Evolutionary conservation across 2,888 invertebrate genomes (phyloP).

Genomic region (Ophion obscuratus): DNA sequence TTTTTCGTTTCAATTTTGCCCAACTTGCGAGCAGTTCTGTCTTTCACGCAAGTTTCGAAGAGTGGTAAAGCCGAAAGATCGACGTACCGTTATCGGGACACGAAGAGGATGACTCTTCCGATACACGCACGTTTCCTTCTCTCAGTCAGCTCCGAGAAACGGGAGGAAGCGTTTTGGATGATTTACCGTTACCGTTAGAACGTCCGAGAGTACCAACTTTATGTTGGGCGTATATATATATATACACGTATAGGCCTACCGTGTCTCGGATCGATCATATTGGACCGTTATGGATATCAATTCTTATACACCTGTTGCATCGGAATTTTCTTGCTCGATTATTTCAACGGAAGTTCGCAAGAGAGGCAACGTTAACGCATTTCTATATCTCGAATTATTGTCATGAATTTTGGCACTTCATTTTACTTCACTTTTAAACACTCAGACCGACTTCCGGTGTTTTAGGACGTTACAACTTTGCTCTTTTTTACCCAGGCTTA

Average conservation of each 20-base stretch:
- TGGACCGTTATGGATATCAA: constrained; percentile 60
- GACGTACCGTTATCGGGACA: constrained; percentile 78
- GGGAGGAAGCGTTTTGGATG: constrained; percentile 74
- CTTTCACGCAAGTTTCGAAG: not conserved
- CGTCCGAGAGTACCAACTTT: constrained; percentile 36
- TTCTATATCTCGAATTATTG: no score
- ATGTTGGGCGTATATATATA: not conserved
- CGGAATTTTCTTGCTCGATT: constrained; percentile 22
- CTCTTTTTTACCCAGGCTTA: not conserved
- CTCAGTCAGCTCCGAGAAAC: constrained; percentile 53
- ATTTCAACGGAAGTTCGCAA: not conserved
- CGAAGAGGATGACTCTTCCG: constrained; percentile 70
- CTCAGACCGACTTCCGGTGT: no score
- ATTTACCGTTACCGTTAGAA: constrained; percentile 77
- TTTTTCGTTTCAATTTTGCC: not conserved
- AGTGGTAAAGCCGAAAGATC: constrained; percentile 72
- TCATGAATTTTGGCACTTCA: no score
- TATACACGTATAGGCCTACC: constrained; percentile 4
- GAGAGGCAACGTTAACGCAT: no score
- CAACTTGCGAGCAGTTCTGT: constrained; percentile 3
- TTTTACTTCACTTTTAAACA: no score
- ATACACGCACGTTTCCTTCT: constrained; percentile 67
- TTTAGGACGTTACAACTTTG: no score
- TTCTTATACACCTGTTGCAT: constrained; percentile 37
- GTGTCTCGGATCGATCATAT: constrained; percentile 43